A percentile compares a stretch with the other conserved stretches of the same genome.
Evolutionary conservation across 2,888 invertebrate genomes (phyloP).

Genomic region (Xanthorhoe spadicearia): DNA sequence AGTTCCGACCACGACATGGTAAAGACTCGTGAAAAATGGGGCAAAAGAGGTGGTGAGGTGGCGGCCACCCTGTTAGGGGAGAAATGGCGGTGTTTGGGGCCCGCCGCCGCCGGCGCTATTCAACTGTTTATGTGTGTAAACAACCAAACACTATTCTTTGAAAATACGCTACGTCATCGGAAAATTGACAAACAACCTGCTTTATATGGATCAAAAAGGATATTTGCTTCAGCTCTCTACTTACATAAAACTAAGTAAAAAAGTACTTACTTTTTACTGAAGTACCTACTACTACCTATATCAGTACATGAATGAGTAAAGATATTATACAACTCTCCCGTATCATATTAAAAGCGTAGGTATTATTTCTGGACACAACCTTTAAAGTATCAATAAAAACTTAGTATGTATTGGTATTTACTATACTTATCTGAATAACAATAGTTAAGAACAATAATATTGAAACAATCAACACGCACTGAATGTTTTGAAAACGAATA

Average conservation of each 20-base stretch:
- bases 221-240: background rate
- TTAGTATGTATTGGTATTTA: background rate
- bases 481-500: constrained; percentile 62
- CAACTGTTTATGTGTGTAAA: constrained; percentile 72
- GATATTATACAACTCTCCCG: no score
- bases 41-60: constrained; percentile 52
- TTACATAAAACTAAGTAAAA: no score
- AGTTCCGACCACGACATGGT: constrained; percentile 59
- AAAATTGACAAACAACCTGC: constrained; percentile 74
- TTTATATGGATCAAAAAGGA: constrained; percentile 48
- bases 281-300: background rate
- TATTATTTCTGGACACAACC: background rate
- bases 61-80: constrained; percentile 36
- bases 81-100: constrained; percentile 40
- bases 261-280: no score
- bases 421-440: constrained; percentile 47
- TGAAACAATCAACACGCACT: constrained; percentile 58
- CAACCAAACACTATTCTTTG: constrained; percentile 64
- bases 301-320: background rate
- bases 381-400: background rate
- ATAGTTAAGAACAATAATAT: constrained; percentile 53
- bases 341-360: background rate
- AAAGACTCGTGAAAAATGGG: constrained; percentile 74
- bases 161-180: constrained; percentile 73
- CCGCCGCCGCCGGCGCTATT: constrained; percentile 55